These are phyloP conservation scores for Xylocampa areola DNA, from an alignment of 2,888 invertebrate species.

Conservation along the genomic window DNA sequence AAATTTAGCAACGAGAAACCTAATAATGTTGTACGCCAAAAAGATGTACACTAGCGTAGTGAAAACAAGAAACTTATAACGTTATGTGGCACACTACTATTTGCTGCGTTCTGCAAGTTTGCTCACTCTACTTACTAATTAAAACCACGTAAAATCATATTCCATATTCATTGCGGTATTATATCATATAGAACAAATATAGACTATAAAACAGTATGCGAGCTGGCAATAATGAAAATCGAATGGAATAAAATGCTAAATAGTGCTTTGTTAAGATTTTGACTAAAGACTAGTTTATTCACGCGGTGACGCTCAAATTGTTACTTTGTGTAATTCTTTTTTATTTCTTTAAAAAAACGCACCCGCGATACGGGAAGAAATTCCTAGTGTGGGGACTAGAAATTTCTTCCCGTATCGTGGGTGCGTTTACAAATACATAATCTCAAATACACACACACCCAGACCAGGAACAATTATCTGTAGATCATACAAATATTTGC, in stretches of 20 bases:
- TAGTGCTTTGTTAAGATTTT: no score
- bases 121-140: constrained; percentile 44
- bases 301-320: no score
- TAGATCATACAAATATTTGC: no score
- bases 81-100: constrained; percentile 14
- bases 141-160: constrained; percentile 51
- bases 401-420: no score
- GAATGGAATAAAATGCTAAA: constrained; percentile 5
- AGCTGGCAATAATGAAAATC: constrained; percentile 5
- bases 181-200: constrained; percentile 21
- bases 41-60: constrained; percentile 11
- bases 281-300: no score
- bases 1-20: background rate
- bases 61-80: constrained; percentile 26
- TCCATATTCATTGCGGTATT: constrained; percentile 13
- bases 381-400: no score
- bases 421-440: no score
- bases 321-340: no score
- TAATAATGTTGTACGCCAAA: constrained; percentile 9
- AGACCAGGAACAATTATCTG: no score
- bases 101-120: constrained; percentile 28
- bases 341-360: background rate
- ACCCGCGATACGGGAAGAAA: no score
- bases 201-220: constrained; percentile 13
- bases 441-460: no score